A percentile compares a stretch with the other conserved stretches of the same genome.
phyloP scores from a whole-genome alignment of 2,888 invertebrate species.

The Ochropleura plecta region DNA sequence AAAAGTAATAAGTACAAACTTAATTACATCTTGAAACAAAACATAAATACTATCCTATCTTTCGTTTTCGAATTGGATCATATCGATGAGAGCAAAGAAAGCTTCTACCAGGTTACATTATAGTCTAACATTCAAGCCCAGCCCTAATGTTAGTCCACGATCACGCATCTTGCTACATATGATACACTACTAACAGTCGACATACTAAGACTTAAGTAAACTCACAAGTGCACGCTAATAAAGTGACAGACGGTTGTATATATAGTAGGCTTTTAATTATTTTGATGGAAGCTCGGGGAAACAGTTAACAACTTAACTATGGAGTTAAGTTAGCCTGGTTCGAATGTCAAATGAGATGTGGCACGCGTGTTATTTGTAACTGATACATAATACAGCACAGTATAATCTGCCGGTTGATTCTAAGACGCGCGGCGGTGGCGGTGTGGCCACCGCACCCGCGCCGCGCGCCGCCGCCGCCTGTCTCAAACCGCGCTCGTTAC shows the following conservation, averaged over 20 bases:
- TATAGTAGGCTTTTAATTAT: conserved; percentile 43
- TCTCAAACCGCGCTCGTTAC: conserved; percentile 51
- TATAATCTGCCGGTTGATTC: conserved; percentile 66
- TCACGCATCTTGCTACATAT: conserved; percentile 20
- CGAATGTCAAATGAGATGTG: conserved; percentile 64
- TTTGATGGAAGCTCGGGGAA: conserved; percentile 33
- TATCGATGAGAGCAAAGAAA: not conserved
- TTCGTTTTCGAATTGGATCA: not conserved
- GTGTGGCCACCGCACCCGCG: conserved; percentile 31
- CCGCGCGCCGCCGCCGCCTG: conserved; percentile 12
- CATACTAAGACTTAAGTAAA: conserved; percentile 49
- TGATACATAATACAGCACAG: conserved; percentile 61
- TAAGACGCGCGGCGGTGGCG: conserved; percentile 21
- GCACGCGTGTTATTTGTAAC: conserved; percentile 68
- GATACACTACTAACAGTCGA: conserved; percentile 37
- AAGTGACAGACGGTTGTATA: conserved; percentile 27
- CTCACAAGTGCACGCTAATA: conserved; percentile 52
- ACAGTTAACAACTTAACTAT: conserved; percentile 42
- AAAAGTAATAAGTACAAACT: not conserved
- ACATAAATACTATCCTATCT: not conserved
- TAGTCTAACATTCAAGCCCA: conserved; percentile 8
- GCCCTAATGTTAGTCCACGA: conserved; percentile 12
- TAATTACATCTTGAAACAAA: not conserved
- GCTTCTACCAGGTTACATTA: not conserved
- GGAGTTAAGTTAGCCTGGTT: conserved; percentile 47